Base-by-base conservation (phyloP, 1,140 invertebrate genomes). In the Nautilus pompilius region DNA sequence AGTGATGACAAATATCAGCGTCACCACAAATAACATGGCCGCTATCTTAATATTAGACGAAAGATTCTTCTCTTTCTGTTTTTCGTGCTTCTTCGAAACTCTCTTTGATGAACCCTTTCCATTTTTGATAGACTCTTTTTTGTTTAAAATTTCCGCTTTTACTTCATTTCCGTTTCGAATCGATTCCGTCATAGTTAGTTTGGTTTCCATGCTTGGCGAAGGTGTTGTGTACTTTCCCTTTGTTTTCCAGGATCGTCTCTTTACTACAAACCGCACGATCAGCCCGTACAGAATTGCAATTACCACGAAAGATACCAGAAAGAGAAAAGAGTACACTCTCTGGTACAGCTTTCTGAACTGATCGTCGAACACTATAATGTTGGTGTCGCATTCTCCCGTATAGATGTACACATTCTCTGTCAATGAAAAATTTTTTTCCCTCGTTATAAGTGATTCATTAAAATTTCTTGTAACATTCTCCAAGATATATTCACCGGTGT, bases 21-120 rank as follows among this genome's bases (percentile, higher is more conserved):
- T 77, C n/a, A 81, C 80, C 1, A 78, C 75, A 56, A 79, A 80
- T 46, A 79, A 57, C 67, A 80, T 80, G 17, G 66, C 72, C 3
- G 79, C 79, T 26, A 77, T 79, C 66, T 77, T 78, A 13, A 81
- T 74, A 53, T 81, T 81, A 20, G 77, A 75, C 6, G 74, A 72
- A 56, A 53, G 71, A 68, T 67, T 66, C 48, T 67, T 67, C 33
- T 68, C 61, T 15, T 60, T 49, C 34, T 28, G 13, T 22, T 32
- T 53, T 63, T 45, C 55, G 60, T 55, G 58, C 72, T 65, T 60
- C 67, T 41, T 36, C 62, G 66, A 48, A 57, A 60, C 46, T 60
- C 28, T 54, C 65, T 46, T 30, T 62, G 32, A 24, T 29, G 51
- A 53, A 2, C 41, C 51, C 62, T 56, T 63, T 66, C 49, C 26